These are phyloP conservation scores for Agrotis clavis DNA, from an alignment of 2,888 invertebrate species.

Conservation along the genomic window DNA sequence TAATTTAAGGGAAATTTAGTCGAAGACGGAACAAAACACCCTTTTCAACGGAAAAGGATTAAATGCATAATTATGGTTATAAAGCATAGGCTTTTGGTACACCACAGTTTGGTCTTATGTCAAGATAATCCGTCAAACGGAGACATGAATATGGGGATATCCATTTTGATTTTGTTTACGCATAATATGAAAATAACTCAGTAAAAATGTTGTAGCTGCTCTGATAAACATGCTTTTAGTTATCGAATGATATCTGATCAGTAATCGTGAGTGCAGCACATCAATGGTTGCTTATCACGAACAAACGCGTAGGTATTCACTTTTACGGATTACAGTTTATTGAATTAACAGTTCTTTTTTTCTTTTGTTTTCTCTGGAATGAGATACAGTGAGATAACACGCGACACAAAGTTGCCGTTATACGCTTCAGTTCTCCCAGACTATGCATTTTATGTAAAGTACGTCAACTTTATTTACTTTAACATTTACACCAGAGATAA, in stretches of 20 bases:
- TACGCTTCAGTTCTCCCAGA: conserved; percentile 26
- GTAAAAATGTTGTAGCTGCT: conserved; percentile 40
- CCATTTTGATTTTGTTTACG: conserved; percentile 58
- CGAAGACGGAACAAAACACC: conserved; percentile 2
- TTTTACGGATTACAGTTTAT: conserved; percentile 36
- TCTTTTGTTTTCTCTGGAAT: conserved; percentile 19
- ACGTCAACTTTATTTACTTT: conserved; percentile 22
- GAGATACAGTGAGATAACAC: conserved; percentile 36
- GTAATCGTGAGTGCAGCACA: conserved; percentile 56
- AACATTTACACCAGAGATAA: conserved; percentile 10
- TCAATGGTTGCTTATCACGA: conserved; percentile 51
- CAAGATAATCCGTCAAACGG: conserved; percentile 59
- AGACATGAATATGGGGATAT: conserved; percentile 46
- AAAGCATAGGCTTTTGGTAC: conserved; percentile 24
- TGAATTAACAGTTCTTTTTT: conserved; percentile 47
- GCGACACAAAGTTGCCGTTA: conserved; percentile 33
- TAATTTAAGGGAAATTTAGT: conserved; percentile 8
- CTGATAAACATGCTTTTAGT: conserved; percentile 69
- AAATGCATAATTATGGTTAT: conserved; percentile 39
- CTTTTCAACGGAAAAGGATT: conserved; percentile 4
- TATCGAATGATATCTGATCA: conserved; percentile 62
- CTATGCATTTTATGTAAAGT: conserved; percentile 40
- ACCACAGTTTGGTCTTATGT: conserved; percentile 32
- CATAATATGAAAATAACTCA: conserved; percentile 54
- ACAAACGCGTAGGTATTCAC: conserved; percentile 38